Evolutionary conservation across 2,888 invertebrate genomes (phyloP).

Genomic region (Orthonevra nobilis): DNA sequence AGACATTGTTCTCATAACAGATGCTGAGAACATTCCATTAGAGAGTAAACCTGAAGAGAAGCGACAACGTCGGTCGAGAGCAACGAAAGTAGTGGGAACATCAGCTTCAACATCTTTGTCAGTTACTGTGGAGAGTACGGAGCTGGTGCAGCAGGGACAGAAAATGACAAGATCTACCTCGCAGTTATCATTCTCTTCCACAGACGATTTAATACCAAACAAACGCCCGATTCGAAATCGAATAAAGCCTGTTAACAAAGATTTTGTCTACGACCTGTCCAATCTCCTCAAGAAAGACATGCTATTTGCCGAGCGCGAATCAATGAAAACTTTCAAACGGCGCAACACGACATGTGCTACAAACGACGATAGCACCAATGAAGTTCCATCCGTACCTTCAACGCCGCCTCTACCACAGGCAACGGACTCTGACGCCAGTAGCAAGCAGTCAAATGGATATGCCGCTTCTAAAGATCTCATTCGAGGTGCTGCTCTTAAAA

Average conservation of each 20-base stretch:
- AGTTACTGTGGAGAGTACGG: conserved; percentile 13
- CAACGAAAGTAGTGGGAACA: conserved; percentile 67
- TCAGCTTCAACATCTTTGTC: conserved; percentile 23
- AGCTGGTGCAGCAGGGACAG: conserved; percentile 51
- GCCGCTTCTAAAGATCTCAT: conserved; percentile 49
- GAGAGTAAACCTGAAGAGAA: conserved; percentile 62
- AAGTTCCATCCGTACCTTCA: conserved; percentile 38
- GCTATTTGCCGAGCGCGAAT: conserved; percentile 66
- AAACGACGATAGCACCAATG: conserved; percentile 59
- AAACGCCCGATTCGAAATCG: conserved; percentile 84
- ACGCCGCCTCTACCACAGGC: conserved; percentile 70
- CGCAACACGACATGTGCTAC: conserved; percentile 62
- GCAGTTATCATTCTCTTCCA: conserved; percentile 69
- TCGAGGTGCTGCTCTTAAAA: conserved; percentile 74
- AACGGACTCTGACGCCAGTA: background rate
- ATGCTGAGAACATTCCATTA: conserved; percentile 66
- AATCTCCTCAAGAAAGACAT: conserved; percentile 81
- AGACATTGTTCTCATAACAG: conserved; percentile 76
- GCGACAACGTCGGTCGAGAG: conserved; percentile 60
- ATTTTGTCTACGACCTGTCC: conserved; percentile 87
- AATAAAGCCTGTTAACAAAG: conserved; percentile 84
- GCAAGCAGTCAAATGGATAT: background rate
- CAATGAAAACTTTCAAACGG: conserved; percentile 71
- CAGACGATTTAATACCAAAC: conserved; percentile 69
- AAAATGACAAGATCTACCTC: conserved; percentile 72